These are phyloP conservation scores for Cyrtorhinus lividipennis DNA, from an alignment of 1,140 invertebrate genomes.

Conservation along the genomic window DNA sequence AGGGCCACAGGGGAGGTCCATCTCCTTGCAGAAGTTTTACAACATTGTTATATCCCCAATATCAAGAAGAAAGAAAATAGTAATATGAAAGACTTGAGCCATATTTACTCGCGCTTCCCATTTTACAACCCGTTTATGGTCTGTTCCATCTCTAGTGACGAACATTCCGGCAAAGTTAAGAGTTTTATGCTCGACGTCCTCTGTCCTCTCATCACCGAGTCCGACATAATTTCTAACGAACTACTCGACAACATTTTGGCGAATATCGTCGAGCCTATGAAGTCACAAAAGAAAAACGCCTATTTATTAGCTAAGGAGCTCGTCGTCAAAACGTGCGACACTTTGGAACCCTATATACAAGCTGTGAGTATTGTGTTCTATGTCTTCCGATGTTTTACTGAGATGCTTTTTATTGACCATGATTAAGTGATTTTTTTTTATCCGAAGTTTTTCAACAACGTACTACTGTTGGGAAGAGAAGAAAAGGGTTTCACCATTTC, in stretches of 20 bases:
- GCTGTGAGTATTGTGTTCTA: conserved; percentile 44
- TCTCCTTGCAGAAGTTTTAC: too few relatives aligned
- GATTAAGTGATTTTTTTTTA: conserved; percentile 20
- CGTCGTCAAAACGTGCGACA: conserved; percentile 76
- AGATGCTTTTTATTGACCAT: not conserved
- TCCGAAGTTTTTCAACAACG: conserved; percentile 85
- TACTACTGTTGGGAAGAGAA: conserved; percentile 79
- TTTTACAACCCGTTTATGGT: too few relatives aligned
- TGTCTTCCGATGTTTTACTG: conserved; percentile 1
- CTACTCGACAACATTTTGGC: conserved; percentile 84
- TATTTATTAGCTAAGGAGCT: conserved; percentile 83
- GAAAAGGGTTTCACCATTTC: conserved; percentile 65
- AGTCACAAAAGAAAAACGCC: conserved; percentile 78
- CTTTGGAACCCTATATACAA: conserved; percentile 87
- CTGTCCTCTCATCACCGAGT: conserved; percentile 84
- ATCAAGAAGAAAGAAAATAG: too few relatives aligned
- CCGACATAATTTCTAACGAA: conserved; percentile 87
- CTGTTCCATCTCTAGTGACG: conserved; percentile 52
- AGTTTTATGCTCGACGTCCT: conserved; percentile 93
- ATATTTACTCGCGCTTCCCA: too few relatives aligned
- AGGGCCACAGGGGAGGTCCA: too few relatives aligned
- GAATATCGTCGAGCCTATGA: conserved; percentile 92
- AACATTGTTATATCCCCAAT: too few relatives aligned
- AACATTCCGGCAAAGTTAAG: conserved; percentile 90
- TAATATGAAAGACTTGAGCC: too few relatives aligned